Conservation (phyloP, 2,888 invertebrate genomes). For the Electrophaes corylata region DNA sequence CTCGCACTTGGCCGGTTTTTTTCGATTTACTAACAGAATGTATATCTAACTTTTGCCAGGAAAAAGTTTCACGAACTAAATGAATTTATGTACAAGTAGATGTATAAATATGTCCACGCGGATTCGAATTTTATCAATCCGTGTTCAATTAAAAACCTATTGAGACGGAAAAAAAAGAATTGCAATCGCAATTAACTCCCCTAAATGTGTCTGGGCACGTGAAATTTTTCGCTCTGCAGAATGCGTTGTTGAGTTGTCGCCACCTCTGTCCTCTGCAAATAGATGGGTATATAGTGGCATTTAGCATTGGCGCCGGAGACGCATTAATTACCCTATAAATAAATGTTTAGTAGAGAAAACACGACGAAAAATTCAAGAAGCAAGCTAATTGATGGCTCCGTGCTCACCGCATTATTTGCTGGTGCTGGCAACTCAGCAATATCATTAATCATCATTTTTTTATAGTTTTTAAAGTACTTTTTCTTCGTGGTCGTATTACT, state of each 20-base stretch:
- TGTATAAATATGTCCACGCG: not conserved
- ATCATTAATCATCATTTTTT: conserved; percentile 38
- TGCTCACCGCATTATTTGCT: conserved; percentile 35
- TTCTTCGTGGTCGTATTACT: not conserved
- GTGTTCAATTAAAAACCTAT: conserved; percentile 5
- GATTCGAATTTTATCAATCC: not conserved
- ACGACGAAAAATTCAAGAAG: conserved; percentile 40
- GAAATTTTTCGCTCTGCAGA: conserved; percentile 30
- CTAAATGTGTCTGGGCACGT: conserved; percentile 28
- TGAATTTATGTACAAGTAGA: not conserved
- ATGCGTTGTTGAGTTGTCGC: conserved; percentile 27
- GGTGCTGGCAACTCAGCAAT: conserved; percentile 30
- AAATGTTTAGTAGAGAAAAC: conserved; percentile 47
- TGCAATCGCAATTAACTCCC: conserved; percentile 14
- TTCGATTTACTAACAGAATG: no score
- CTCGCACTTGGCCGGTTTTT: no score
- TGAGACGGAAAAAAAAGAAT: conserved; percentile 18
- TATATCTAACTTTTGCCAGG: no score
- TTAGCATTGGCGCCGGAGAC: conserved; percentile 56
- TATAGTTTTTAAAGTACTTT: conserved; percentile 25
- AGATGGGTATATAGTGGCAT: conserved; percentile 43
- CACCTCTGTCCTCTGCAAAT: conserved; percentile 44
- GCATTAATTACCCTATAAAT: conserved; percentile 64
- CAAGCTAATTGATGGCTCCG: conserved; percentile 38
- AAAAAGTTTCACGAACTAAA: no score